These are phyloP conservation scores for Paratilapia polleni DNA, from an alignment of 2,113 vertebrate genomes.

Conservation along the genomic window DNA sequence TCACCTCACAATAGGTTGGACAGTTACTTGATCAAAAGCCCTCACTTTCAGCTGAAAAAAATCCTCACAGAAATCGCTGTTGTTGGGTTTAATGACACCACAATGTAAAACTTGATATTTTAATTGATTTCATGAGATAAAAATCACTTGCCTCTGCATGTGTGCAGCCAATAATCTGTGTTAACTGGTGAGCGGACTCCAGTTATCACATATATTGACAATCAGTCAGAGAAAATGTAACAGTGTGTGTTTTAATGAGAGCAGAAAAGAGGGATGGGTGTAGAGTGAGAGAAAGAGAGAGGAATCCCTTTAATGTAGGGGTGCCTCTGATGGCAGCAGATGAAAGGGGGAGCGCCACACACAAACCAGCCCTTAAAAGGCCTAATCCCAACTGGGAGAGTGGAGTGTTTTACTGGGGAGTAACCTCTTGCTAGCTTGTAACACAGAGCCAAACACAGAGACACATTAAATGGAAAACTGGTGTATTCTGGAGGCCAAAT, in stretches of 20 bases:
- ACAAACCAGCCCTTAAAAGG: constrained; percentile 63
- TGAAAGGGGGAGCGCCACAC: constrained; percentile 58
- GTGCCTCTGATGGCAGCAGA: constrained; percentile 59
- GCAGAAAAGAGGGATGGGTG: background rate
- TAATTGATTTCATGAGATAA: background rate
- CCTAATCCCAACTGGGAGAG: constrained; percentile 60
- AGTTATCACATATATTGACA: constrained; percentile 1
- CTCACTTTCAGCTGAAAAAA: background rate
- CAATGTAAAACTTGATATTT: background rate
- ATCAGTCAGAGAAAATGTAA: background rate
- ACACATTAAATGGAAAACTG: constrained; percentile 14
- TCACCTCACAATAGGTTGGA: background rate
- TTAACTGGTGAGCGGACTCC: background rate
- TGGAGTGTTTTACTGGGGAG: constrained; percentile 28
- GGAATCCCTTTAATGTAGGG: constrained; percentile 63
- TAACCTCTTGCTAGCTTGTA: constrained; percentile 1
- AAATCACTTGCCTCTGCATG: background rate
- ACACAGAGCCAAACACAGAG: constrained; percentile 14
- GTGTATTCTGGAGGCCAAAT: constrained; percentile 21
- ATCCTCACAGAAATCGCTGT: background rate
- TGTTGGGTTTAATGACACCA: background rate
- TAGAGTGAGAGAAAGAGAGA: background rate
- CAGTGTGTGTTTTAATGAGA: background rate
- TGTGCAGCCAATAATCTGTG: background rate
- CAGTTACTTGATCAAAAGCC: background rate